Base-by-base conservation (phyloP, 1,140 invertebrate genomes). In the Schlechtendalia chinensis region DNA sequence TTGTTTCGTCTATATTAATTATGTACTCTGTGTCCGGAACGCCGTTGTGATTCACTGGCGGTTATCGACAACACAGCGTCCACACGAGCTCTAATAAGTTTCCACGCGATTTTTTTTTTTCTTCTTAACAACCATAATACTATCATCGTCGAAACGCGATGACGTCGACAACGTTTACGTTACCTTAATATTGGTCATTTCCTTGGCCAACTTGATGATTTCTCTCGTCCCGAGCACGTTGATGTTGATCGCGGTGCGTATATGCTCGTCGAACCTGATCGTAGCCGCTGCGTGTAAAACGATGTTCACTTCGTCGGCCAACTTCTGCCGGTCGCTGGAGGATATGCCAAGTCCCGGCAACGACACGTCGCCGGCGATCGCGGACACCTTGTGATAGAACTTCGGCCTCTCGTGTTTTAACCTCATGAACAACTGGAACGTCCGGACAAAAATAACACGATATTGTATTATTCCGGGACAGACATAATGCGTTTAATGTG, bases 261-360 rank as follows among this genome's bases (percentile, higher is more conserved):
- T 84, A 53, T 90, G 89, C 83, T 93, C 91, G 84, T 93, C 90
- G 81, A 92, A 92, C 83, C 89, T 88, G 0, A 92, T 90, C 0
- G 91, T 92, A 0, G 91, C 91, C 0, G 91, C 91, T 0, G 88
- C 88, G 82, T 93, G 91, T 84, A 92, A 90, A n/a, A 91, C 88
- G 56, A 91, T 86, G 67, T 90, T 89, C 6, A 95, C 90, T 85
- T 93, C 88, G 1, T 90, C 87, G 17, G 84, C 83, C 5, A 90
- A 84, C 22, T 83, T 85, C 47, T 84, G 82, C 61, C 85, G 84
- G 75, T 90, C 88, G 3, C 83, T 82, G 0, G 85, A 50, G 1
- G 86, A 86, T 4, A 91, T 85, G 0, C 89, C 89, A 10, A 91
- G 84, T 19, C 84, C 85, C 19, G 86, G 85, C 22, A 84, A 81